Evolutionary conservation across 2,797 vertebrate genomes (phyloP).

Genomic region (Mus caroli): DNA sequence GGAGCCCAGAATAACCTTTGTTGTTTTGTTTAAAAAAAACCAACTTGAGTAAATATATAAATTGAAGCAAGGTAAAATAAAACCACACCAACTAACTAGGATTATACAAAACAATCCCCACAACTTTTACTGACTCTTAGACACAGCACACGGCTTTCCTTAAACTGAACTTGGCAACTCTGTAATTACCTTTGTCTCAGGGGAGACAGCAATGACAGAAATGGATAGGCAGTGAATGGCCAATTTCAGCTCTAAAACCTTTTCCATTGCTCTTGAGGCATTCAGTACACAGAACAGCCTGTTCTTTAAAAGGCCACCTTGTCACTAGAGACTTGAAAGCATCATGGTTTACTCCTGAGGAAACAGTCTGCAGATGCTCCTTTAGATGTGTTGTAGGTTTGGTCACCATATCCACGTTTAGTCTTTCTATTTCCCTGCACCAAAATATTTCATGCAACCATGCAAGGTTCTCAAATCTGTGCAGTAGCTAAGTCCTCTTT

Average conservation of each 20-base stretch:
- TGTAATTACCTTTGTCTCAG: slow-evolving; percentile 49
- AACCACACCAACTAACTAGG: neutral
- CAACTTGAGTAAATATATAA: neutral
- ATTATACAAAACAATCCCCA: neutral
- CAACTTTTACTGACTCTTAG: slow-evolving; percentile 12
- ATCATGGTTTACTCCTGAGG: neutral
- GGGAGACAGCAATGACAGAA: slow-evolving; percentile 4
- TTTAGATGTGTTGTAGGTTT: neutral
- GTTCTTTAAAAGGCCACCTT: neutral
- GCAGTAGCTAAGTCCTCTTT: neutral
- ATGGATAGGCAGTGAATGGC: slow-evolving; percentile 30
- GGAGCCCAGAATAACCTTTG: neutral
- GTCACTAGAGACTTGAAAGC: neutral
- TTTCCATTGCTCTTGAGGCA: neutral
- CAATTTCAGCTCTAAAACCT: slow-evolving; percentile 1
- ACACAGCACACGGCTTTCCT: neutral
- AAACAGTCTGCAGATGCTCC: neutral
- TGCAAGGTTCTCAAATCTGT: neutral
- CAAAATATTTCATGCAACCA: no score
- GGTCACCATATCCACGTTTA: neutral
- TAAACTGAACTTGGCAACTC: slow-evolving; percentile 39
- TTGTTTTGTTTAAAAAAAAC: neutral
- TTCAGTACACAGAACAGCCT: neutral
- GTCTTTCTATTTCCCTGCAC: neutral
- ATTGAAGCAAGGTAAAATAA: neutral